Evolutionary conservation across 2,888 invertebrate genomes (phyloP), one percentile per base, ranked within the genome.

Genomic region (Cordylochernes scorpioides): DNA sequence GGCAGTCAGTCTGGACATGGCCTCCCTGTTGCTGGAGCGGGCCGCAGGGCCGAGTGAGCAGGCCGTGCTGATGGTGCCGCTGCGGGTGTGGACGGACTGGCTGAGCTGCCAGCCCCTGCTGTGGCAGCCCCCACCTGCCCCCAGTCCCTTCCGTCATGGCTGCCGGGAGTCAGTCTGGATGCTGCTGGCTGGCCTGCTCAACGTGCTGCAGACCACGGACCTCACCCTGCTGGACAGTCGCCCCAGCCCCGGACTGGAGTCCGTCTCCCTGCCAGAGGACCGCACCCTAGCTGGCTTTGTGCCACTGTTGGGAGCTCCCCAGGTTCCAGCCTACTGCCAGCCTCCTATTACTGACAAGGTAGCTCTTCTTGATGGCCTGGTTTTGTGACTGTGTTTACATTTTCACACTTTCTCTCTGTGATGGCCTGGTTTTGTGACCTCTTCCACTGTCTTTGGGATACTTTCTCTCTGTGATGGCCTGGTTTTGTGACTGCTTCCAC

Each of bases 1-100:
- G 29, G 67, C 73, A 28, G 65, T 80, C 34, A 72, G 73, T 0
- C 54, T 80, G 45, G 72, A 80, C 47, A 78, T 88, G 72, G 82
- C 84, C 58, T 78, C 71, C 38, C 61, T 80, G 27, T 63, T 86
- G 47, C 57, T 80, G 32, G 71, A 75, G 49, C 62, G 72, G 3
- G 71, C 71, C 48, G 66, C 71, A 37, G 61, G 64, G n/a, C 54
- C 73, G 42, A 55, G 74, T 39, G 62, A 65, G 35, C 36, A 31
- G 8, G 60, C 68, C 40, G 64, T 70, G 33, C 57, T 80, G 30
- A 53, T 78, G 39, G 77, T 78, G 3, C 70, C 75, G 22, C 65
- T 80, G 35, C 80, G 80, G 62, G 68, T 82, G 43, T 86, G 84
- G 77, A 74, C 74, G 44, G 78, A 84, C 54, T 88, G 86, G 86